Conservation (phyloP, 2,113 vertebrate genomes). For the Nyctereutes procyonoides region DNA sequence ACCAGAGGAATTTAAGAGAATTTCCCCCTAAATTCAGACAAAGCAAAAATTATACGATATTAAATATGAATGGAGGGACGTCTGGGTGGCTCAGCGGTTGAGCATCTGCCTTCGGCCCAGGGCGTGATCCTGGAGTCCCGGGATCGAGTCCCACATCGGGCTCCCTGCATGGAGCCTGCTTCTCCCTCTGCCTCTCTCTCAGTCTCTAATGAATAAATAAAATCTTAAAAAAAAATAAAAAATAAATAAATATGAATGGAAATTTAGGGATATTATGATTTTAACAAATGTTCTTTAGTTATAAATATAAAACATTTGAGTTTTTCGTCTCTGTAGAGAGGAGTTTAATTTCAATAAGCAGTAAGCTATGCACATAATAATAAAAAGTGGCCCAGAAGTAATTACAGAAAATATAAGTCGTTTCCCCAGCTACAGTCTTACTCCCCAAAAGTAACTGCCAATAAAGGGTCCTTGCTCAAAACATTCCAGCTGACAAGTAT, state of each 20-base stretch:
- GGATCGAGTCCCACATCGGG: no score
- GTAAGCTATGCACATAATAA: background rate
- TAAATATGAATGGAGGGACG: background rate
- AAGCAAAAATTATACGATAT: background rate
- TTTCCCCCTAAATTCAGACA: background rate
- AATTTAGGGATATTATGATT: background rate
- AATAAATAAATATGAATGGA: background rate
- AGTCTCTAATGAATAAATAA: no score
- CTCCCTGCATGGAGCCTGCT: no score
- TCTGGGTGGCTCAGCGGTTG: no score
- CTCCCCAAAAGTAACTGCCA: background rate
- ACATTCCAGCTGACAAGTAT: background rate
- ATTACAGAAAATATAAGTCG: background rate
- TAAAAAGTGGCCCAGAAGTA: background rate
- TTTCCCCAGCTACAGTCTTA: background rate
- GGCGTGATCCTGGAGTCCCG: no score
- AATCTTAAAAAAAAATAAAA: no score
- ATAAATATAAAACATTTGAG: background rate
- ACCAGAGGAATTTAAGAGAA: background rate
- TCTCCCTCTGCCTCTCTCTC: no score
- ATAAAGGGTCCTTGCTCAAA: slow-evolving; percentile 12
- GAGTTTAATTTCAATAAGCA: background rate
- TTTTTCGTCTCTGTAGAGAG: background rate
- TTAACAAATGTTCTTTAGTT: background rate
- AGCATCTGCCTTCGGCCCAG: no score